Conservation (phyloP, 2,888 invertebrate genomes). For the Mythimna impura region DNA sequence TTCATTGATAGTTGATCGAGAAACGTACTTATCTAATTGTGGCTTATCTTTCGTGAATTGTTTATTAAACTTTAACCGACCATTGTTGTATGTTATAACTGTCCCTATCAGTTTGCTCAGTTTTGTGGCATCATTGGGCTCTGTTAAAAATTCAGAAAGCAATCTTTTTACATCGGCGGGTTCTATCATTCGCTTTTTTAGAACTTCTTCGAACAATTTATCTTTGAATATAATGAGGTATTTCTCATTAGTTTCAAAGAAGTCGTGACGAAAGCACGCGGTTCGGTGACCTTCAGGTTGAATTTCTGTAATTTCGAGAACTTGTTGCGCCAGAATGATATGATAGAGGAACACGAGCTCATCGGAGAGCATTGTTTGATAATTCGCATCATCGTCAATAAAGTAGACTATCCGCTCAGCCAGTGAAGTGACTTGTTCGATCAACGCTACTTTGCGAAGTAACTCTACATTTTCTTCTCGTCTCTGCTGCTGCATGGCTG, state of each 20-base stretch:
- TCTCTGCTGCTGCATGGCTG: constrained; percentile 1
- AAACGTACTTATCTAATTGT: neutral
- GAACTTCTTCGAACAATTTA: neutral
- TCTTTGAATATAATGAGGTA: neutral
- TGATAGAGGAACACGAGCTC: constrained; percentile 43
- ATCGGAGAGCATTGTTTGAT: constrained; percentile 30
- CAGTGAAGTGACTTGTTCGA: constrained; percentile 31
- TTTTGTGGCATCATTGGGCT: neutral
- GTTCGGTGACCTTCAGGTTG: neutral
- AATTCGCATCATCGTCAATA: neutral
- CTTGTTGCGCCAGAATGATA: constrained; percentile 37
- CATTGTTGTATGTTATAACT: neutral
- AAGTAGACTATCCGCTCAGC: constrained; percentile 23
- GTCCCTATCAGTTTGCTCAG: constrained; percentile 4
- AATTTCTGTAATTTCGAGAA: constrained; percentile 28
- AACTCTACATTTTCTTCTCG: constrained; percentile 21
- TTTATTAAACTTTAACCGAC: too few species aligned
- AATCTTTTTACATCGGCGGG: neutral
- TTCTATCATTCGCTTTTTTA: neutral
- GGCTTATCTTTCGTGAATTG: neutral
- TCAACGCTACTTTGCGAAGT: constrained; percentile 18
- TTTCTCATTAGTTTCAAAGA: neutral
- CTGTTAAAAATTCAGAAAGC: neutral
- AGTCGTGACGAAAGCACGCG: neutral
- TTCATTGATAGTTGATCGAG: constrained; percentile 1